Percentiles rank a stretch among this genome's conserved stretches.
These are phyloP conservation scores for Drosophila repletoides DNA, from an alignment of 1,140 invertebrate species.

Conservation along the genomic window DNA sequence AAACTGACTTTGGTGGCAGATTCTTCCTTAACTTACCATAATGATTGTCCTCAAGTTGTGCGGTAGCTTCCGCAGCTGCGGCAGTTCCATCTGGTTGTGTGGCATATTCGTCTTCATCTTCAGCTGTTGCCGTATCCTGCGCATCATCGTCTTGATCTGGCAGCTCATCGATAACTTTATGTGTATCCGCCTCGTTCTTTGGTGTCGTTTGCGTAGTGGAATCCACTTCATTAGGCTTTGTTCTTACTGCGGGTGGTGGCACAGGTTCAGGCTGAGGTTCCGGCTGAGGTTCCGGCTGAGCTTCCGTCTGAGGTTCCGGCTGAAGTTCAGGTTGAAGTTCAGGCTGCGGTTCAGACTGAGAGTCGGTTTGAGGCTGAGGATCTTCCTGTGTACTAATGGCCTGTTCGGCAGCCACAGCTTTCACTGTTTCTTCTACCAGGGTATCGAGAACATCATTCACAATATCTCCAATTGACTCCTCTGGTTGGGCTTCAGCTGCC, in stretches of 20 bases:
- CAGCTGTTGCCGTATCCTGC: slow-evolving; percentile 6
- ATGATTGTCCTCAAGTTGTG: slow-evolving; percentile 86
- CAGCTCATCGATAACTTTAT: slow-evolving; percentile 24
- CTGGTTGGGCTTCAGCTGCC: background rate
- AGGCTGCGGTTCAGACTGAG: background rate
- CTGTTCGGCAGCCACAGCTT: slow-evolving; percentile 50
- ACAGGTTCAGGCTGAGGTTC: slow-evolving; percentile 15
- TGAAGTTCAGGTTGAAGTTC: slow-evolving; percentile 13
- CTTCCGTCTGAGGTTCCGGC: background rate
- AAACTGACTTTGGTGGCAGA: background rate
- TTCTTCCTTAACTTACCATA: slow-evolving; percentile 85
- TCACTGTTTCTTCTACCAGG: slow-evolving; percentile 67
- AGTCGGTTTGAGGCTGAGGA: background rate
- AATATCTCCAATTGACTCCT: slow-evolving; percentile 61
- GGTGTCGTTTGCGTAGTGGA: slow-evolving; percentile 78
- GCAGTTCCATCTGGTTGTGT: slow-evolving; percentile 85
- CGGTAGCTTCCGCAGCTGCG: slow-evolving; percentile 82
- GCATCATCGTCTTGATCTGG: slow-evolving; percentile 15
- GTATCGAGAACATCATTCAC: slow-evolving; percentile 66
- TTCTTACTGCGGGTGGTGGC: slow-evolving; percentile 5
- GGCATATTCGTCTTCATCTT: slow-evolving; percentile 21
- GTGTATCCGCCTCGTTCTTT: slow-evolving; percentile 61
- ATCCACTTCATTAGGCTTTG: slow-evolving; percentile 67
- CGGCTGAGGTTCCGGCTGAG: background rate
- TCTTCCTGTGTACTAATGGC: slow-evolving; percentile 54